These are phyloP conservation scores for Cephus pulcher DNA, from an alignment of 2,888 invertebrate genomes.

Conservation along the genomic window DNA sequence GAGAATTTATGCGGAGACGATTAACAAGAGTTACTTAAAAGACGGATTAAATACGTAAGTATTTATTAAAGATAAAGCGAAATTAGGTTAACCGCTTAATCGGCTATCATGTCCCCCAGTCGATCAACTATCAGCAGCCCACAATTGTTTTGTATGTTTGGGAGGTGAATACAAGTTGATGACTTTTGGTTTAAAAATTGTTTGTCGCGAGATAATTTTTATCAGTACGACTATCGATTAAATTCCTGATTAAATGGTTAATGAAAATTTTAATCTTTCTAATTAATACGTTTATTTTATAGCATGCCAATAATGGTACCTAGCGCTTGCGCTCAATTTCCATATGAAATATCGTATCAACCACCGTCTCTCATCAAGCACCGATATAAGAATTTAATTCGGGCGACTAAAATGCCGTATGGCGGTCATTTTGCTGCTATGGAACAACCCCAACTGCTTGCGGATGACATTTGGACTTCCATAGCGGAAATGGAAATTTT, in stretches of 20 bases:
- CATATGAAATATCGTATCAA: constrained; percentile 50
- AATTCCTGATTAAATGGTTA: background rate
- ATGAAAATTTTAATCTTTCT: background rate
- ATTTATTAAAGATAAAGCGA: background rate
- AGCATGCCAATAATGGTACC: constrained; percentile 49
- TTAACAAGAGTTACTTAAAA: constrained; percentile 57
- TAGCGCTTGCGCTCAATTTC: constrained; percentile 57
- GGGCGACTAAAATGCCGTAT: constrained; percentile 46
- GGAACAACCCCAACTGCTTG: constrained; percentile 55
- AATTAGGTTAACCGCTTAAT: no score
- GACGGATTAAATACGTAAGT: constrained; percentile 65
- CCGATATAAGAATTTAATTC: constrained; percentile 54
- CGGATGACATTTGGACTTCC: constrained; percentile 53
- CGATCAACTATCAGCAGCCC: no score
- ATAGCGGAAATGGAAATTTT: constrained; percentile 17
- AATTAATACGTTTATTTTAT: background rate
- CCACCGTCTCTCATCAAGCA: constrained; percentile 45
- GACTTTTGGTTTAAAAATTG: no score
- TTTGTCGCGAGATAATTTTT: no score
- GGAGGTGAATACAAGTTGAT: no score
- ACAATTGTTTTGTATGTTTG: no score
- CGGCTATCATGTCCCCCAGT: no score
- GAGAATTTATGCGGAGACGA: constrained; percentile 74
- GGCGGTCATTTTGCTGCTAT: constrained; percentile 63
- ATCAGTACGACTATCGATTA: no score